These are phyloP conservation scores for Smittia aterrima DNA, from an alignment of 2,888 invertebrate genomes.

Conservation along the genomic window DNA sequence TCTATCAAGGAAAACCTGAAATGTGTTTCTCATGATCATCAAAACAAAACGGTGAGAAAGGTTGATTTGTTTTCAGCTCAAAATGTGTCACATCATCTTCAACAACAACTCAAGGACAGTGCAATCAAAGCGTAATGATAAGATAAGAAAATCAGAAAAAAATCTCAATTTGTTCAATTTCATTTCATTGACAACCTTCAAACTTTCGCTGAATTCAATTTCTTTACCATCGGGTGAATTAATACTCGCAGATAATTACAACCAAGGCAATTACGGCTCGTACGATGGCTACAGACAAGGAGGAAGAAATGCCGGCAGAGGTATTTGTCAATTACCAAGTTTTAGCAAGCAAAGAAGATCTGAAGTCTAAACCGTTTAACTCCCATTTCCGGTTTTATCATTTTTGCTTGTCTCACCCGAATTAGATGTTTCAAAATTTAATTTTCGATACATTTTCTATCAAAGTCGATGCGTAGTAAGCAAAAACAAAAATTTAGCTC, in stretches of 20 bases:
- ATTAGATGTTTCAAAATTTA: neutral
- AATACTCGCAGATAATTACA: conserved; percentile 47
- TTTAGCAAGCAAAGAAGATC: conserved; percentile 25
- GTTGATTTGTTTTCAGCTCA: conserved; percentile 30
- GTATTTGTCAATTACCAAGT: conserved; percentile 57
- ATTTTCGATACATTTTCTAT: neutral
- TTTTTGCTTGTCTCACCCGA: neutral
- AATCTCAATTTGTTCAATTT: neutral
- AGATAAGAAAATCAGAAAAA: conserved; percentile 16
- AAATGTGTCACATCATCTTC: conserved; percentile 40
- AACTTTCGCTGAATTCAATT: too few relatives aligned
- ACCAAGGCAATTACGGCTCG: conserved; percentile 84
- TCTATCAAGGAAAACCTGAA: conserved; percentile 27
- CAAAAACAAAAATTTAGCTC: neutral
- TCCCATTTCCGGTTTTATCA: neutral
- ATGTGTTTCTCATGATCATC: conserved; percentile 42
- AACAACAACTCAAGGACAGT: conserved; percentile 11
- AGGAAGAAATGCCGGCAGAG: conserved; percentile 84
- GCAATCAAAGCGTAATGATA: neutral
- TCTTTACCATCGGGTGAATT: neutral
- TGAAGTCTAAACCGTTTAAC: neutral
- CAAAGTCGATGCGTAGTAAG: conserved; percentile 25
- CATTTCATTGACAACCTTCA: too few relatives aligned
- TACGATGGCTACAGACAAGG: conserved; percentile 79
- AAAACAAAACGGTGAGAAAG: neutral